These are phyloP conservation scores for Drosophila aff. DNA, from an alignment of 1,140 invertebrate genomes.

Conservation along the genomic window DNA sequence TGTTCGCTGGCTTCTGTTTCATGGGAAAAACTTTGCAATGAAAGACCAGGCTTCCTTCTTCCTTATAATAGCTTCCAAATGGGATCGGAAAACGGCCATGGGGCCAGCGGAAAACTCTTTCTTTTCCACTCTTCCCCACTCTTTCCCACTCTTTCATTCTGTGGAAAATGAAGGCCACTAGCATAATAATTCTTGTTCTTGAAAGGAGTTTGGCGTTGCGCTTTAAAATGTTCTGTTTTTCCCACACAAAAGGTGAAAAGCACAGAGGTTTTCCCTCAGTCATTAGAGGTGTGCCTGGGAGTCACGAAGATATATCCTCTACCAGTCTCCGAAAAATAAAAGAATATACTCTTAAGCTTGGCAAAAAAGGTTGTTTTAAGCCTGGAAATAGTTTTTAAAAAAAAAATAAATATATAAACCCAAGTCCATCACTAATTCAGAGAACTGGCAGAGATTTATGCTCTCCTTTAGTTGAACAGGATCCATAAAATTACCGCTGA, in stretches of 20 bases:
- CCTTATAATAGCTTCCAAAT: slow-evolving; percentile 10
- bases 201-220: slow-evolving; percentile 29
- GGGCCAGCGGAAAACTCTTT: slow-evolving; percentile 2
- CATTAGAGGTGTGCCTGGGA: not conserved
- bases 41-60: not conserved
- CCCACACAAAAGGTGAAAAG: slow-evolving; percentile 2
- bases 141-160: not conserved
- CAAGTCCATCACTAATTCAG: not conserved
- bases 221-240: slow-evolving; percentile 31
- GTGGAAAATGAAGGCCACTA: slow-evolving; percentile 26
- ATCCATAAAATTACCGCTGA: slow-evolving; percentile 76
- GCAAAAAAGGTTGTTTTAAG: not conserved
- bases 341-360: not conserved
- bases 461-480: slow-evolving; percentile 63
- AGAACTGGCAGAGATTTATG: slow-evolving; percentile 44
- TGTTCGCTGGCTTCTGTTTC: slow-evolving; percentile 1
- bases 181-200: slow-evolving; percentile 39
- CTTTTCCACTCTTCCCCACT: too few relatives aligned
- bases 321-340: not conserved
- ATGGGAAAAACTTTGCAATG: slow-evolving; percentile 5
- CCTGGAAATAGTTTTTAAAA: not conserved
- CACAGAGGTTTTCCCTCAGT: not conserved
- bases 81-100: slow-evolving; percentile 15
- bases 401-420: too few relatives aligned
- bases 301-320: too few relatives aligned